Evolutionary conservation across 2,797 vertebrate genomes (phyloP), one percentile per base, ranked within the genome.

Genomic region (Nannoperca obscura): DNA sequence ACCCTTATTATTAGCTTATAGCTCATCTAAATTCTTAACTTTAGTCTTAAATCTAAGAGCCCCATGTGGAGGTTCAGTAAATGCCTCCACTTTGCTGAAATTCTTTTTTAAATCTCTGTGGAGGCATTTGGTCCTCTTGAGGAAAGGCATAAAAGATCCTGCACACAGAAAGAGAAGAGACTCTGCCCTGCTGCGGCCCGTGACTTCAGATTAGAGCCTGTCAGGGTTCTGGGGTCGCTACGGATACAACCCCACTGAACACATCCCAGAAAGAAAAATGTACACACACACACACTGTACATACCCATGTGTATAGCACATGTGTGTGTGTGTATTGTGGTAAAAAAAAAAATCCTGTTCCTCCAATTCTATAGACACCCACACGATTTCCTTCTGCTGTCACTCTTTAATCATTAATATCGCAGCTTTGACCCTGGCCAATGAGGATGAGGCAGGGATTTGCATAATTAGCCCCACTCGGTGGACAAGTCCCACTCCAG

Each of bases 381-480:
- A 70, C 77, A 53, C 62, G 47, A 69, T 69, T 49, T 60, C 55
- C 42, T 59, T 71, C 62, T 19, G 73, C 84, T 68, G 87, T 81
- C 88, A 58, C 81, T 84, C 67, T 80, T 79, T 88, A 82, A 89
- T 91, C 91, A 86, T 88, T 86, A 89, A 86, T 89, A 89, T 92
- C 86, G 67, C 84, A 71, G 88, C 84, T 81, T 57, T 88, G 91
- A 92, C 91, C 90, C 75, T 1, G 75, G 83, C 89, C 89, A 86
- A 88, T 84, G 85, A 90, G 90, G 87, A 91, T 54, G 90, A 88
- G 82, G 81, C 82, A 71, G 76, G 86, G 87, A 92, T 92, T 92
- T 92, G 88, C 90, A 93, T 93, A 91, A 94, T 91, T 88, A 91
- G 87, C 86, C 91, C 88, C 90, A 89, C 89, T 92, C 49, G 87